Evolutionary conservation across 2,113 vertebrate genomes (phyloP).

Genomic region (Fukomys damarensis): DNA sequence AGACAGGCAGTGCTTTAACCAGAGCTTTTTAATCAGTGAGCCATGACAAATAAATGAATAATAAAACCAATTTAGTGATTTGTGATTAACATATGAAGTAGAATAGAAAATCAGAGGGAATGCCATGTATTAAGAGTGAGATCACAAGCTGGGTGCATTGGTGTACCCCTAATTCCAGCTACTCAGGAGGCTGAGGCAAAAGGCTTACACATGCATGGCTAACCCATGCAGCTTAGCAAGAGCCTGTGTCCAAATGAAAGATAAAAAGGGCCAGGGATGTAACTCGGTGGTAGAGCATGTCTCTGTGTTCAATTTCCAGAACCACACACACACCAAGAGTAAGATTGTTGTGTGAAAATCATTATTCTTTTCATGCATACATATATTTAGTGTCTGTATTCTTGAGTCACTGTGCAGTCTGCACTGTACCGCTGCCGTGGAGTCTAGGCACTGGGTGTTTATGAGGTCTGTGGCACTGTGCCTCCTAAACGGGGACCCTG

Average conservation of each 20-base stretch:
- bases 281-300: not conserved
- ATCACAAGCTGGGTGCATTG: not conserved
- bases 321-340: not conserved
- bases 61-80: not conserved
- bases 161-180: not conserved
- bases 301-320: not conserved
- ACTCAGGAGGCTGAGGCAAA: not conserved
- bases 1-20: not conserved
- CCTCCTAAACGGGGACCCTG: not conserved
- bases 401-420: fast-evolving
- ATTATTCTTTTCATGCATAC: not conserved
- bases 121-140: not conserved
- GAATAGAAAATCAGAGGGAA: not conserved
- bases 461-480: not conserved
- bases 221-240: not conserved
- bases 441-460: fast-evolving
- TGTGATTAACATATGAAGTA: not conserved
- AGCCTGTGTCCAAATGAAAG: not conserved
- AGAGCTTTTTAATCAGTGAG: not conserved
- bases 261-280: not conserved
- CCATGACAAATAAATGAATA: not conserved
- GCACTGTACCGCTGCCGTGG: not conserved
- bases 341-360: not conserved
- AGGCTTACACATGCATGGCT: not conserved
- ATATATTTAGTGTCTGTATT: not conserved